phyloP scores from a whole-genome alignment of 2,888 invertebrate genomes.

The Sacculina carcini region DNA sequence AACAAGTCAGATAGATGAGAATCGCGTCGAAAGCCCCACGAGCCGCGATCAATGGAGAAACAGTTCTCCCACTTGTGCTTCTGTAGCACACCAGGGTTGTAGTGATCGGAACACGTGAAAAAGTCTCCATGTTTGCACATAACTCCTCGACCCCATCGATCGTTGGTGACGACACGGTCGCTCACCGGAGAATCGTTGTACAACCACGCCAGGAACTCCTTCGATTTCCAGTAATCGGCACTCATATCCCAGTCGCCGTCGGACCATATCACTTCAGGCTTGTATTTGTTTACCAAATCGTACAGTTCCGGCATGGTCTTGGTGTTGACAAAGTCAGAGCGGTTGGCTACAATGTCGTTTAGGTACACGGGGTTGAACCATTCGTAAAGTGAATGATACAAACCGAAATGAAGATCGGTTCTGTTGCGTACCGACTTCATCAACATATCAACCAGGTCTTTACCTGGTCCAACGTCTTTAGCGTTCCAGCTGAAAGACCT shows the following conservation, averaged over 20 bases:
- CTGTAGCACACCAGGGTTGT: constrained; percentile 46
- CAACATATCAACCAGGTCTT: constrained; percentile 19
- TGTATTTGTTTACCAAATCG: constrained; percentile 29
- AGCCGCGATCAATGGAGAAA: constrained; percentile 58
- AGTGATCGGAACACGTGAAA: constrained; percentile 45
- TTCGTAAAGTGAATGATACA: constrained; percentile 49
- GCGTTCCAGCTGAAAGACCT: constrained; percentile 62
- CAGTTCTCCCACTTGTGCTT: constrained; percentile 85
- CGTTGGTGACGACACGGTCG: constrained; percentile 67
- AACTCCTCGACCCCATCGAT: constrained; percentile 63
- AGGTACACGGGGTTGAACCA: constrained; percentile 63
- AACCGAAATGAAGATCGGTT: constrained; percentile 40
- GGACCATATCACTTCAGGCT: constrained; percentile 55
- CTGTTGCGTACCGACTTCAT: constrained; percentile 33
- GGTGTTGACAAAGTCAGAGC: constrained; percentile 6
- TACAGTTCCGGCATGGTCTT: constrained; percentile 48
- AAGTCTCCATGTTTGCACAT: constrained; percentile 69
- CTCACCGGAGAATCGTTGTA: constrained; percentile 75
- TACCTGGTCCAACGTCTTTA: constrained; percentile 27
- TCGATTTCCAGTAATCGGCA: constrained; percentile 47
- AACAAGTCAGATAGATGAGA: constrained; percentile 38
- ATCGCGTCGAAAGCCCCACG: constrained; percentile 63
- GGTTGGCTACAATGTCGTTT: constrained; percentile 24
- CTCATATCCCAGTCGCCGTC: constrained; percentile 32
- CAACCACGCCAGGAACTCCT: constrained; percentile 63